Evolutionary conservation across 2,113 vertebrate species (phyloP).

Genomic region (Diadophis punctatus): DNA sequence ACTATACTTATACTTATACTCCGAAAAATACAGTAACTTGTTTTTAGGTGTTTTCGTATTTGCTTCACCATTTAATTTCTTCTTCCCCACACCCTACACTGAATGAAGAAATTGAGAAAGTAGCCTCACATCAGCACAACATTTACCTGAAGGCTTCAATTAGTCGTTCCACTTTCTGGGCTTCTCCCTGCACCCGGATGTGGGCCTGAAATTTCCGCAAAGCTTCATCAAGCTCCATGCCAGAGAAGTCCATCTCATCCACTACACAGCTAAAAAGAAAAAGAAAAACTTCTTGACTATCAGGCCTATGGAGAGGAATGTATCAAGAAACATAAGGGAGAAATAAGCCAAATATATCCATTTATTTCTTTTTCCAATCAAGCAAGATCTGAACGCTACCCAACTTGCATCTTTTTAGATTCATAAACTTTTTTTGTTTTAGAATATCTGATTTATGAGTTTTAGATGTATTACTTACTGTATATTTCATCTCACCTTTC

Average conservation of each 20-base stretch:
- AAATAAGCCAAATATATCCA: rapidly evolving
- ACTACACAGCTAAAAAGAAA: conserved; percentile 84
- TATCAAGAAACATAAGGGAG: rapidly evolving
- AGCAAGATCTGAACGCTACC: neutral
- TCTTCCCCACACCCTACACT: neutral
- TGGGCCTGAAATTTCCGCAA: conserved; percentile 97
- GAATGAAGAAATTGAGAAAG: neutral
- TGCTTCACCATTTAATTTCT: neutral
- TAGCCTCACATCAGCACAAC: neutral
- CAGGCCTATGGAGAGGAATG: neutral
- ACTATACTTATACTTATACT: too few species aligned
- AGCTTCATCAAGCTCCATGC: conserved; percentile 96
- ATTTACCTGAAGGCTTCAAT: conserved; percentile 98
- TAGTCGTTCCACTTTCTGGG: conserved; percentile 97
- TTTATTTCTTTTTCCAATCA: neutral
- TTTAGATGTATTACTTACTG: neutral
- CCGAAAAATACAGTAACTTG: too few species aligned
- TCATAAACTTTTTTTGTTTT: neutral
- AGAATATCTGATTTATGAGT: neutral
- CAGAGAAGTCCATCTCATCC: conserved; percentile 98
- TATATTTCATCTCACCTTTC: neutral
- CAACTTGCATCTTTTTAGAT: neutral
- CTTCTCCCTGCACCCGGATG: conserved; percentile 94
- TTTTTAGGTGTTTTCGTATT: neutral
- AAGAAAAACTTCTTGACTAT: conserved; percentile 4